A percentile compares a stretch with the other conserved stretches of the same genome.
Evolutionary conservation across 2,888 invertebrate genomes (phyloP).

Genomic region (Pristionchus entomophagus): DNA sequence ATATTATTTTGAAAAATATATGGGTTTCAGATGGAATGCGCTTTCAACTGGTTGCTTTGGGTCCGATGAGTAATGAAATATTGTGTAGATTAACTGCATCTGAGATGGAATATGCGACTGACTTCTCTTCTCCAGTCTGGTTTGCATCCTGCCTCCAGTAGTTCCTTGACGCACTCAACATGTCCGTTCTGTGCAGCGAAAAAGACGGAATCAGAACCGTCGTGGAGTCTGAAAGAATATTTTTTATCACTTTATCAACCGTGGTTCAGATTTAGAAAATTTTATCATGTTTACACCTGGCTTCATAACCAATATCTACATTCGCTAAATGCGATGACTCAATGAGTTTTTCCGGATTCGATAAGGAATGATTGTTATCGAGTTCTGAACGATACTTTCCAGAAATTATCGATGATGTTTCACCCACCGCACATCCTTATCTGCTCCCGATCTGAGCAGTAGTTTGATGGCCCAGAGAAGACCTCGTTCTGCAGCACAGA

Average conservation of each 20-base stretch:
- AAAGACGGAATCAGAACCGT: slow-evolving; percentile 81
- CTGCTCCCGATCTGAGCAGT: slow-evolving; percentile 77
- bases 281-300: too few species aligned
- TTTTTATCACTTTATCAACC: too few species aligned
- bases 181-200: slow-evolving; percentile 95
- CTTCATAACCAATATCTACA: too few species aligned
- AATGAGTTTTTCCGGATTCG: neutral
- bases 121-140: slow-evolving; percentile 74
- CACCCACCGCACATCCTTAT: slow-evolving; percentile 42
- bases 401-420: too few species aligned
- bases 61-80: too few species aligned
- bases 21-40: too few species aligned
- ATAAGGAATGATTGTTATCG: neutral
- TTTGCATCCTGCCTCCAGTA: slow-evolving; percentile 85
- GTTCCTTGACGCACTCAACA: slow-evolving; percentile 84
- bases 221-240: slow-evolving; percentile 33
- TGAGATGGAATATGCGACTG: too few species aligned
- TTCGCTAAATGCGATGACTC: neutral
- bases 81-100: too few species aligned
- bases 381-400: neutral
- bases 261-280: too few species aligned
- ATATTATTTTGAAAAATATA: too few species aligned
- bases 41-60: too few species aligned
- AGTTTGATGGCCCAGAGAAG: slow-evolving; percentile 86
- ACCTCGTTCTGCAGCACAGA: slow-evolving; percentile 94